Evolutionary conservation across 1,140 invertebrate genomes (phyloP), one percentile per base, ranked within the genome.

Genomic region (Drosophila sechellia): DNA sequence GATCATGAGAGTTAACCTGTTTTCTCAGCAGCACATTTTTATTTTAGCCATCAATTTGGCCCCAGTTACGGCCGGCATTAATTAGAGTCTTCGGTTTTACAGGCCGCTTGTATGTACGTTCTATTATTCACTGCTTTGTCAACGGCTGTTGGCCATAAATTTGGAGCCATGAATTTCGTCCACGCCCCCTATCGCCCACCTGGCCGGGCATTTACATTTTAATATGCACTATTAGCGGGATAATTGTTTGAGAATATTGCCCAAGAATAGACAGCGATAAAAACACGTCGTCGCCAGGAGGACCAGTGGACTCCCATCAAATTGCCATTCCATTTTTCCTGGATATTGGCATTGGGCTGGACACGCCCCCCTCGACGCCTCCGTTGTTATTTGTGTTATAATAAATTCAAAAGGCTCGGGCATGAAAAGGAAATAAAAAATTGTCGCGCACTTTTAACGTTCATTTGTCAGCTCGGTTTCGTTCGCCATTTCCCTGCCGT

Each of bases 161-260:
- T 70, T 39, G 0, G 6, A 10, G n/a, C 37, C 40, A 43, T 59
- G 42, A 40, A 68, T 53, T 53, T 10, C 5, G n/a, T 22, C 10
- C 20, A 15, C 20, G 11, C 25, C 34, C 27, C 25, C n/a, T 1
- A 1, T 20, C 11, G 20, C 46, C 8, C 58, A 61, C 56, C 73
- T 70, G 57, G 13, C 20, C n/a, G 3, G 20, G 34, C 60, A 90
- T 79, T 86, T 71, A 74, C 68, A 90, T 85, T 90, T 90, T 79
- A 90, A 89, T 89, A 86, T 90, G 77, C 81, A 75, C 81, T 89
- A 89, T 90, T 85, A 77, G 85, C 77, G 57, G 64, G 74, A 89
- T 84, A 89, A 89, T 90, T 85, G 85, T 73, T 81, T 69, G 46
- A 31, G 68, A 70, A 84, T 65, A 90, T 79, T 74, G 58, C 54